phyloP scores from a whole-genome alignment of 2,797 vertebrate species.

The Novumbra hubbsi region DNA sequence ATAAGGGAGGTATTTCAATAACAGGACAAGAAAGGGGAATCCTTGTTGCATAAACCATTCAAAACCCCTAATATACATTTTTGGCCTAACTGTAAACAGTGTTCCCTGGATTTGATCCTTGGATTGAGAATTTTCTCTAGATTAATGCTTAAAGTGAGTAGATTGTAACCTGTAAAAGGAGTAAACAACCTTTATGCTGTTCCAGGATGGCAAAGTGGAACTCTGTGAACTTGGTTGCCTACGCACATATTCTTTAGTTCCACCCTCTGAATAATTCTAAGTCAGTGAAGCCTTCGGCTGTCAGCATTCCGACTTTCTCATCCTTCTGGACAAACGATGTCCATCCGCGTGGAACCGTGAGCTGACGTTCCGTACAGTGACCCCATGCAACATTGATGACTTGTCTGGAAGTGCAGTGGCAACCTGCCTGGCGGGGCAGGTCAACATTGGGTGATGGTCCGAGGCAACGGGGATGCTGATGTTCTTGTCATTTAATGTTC shows the following conservation, averaged over 20 bases:
- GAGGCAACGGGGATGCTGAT: not conserved
- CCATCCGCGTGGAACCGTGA: not conserved
- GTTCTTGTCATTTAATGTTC: not conserved
- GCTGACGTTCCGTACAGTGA: slow-evolving; percentile 17
- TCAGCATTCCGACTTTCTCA: not conserved
- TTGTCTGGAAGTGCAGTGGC: not conserved
- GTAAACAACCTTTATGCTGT: not conserved
- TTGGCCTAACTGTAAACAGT: not conserved
- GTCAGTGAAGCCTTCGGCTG: not conserved
- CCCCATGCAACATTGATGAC: slow-evolving; percentile 27
- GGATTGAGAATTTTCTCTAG: no score
- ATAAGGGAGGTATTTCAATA: not conserved
- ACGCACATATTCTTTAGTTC: not conserved
- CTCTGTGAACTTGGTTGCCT: not conserved
- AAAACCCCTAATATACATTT: not conserved
- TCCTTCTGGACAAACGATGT: not conserved
- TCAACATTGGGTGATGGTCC: not conserved
- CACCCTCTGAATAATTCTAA: not conserved
- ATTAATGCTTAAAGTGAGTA: not conserved
- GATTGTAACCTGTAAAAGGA: not conserved
- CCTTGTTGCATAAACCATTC: not conserved
- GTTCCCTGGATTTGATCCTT: not conserved
- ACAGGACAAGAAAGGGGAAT: not conserved
- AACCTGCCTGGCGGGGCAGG: slow-evolving; percentile 9
- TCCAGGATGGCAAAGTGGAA: not conserved